Percentiles rank a stretch among this genome's conserved stretches.
These are phyloP conservation scores for Copidosoma aretas DNA, from an alignment of 2,888 invertebrate genomes.

Conservation along the genomic window DNA sequence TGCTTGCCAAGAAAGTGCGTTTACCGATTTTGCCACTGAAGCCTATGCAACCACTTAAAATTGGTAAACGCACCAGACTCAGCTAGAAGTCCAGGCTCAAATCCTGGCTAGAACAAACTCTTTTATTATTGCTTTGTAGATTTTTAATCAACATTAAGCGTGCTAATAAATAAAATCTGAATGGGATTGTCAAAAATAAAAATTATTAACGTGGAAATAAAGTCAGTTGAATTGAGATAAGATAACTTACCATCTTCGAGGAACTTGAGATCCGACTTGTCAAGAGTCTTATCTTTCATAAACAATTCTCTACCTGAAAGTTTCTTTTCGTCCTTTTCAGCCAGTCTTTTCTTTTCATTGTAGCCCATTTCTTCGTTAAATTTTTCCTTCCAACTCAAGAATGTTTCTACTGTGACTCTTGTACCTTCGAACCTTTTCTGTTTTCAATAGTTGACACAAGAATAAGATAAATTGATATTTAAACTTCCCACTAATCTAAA, in stretches of 20 bases:
- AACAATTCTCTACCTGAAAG: conserved; percentile 93
- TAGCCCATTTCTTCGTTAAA: conserved; percentile 92
- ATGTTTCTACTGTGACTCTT: conserved; percentile 92
- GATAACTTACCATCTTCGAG: conserved; percentile 77
- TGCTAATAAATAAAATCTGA: too few species aligned
- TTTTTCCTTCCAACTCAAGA: conserved; percentile 89
- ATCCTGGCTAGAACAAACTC: too few species aligned
- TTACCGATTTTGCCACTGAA: too few species aligned
- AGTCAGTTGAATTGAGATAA: neutral
- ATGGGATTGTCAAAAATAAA: neutral
- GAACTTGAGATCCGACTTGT: conserved; percentile 96
- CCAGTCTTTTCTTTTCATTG: conserved; percentile 74
- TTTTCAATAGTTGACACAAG: conserved; percentile 13
- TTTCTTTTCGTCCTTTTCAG: conserved; percentile 78
- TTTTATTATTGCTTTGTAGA: too few species aligned
- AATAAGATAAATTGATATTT: conserved; percentile 1
- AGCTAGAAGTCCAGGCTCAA: too few species aligned
- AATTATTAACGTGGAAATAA: neutral
- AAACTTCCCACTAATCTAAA: neutral
- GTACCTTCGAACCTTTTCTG: conserved; percentile 96
- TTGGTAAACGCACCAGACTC: too few species aligned
- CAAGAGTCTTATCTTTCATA: conserved; percentile 88
- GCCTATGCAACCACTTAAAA: too few species aligned
- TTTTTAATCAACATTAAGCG: too few species aligned
- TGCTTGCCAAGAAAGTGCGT: too few species aligned